Conservation (phyloP, 64 coral and sea anemone genomes). For the Pocillopora verrucosa region DNA sequence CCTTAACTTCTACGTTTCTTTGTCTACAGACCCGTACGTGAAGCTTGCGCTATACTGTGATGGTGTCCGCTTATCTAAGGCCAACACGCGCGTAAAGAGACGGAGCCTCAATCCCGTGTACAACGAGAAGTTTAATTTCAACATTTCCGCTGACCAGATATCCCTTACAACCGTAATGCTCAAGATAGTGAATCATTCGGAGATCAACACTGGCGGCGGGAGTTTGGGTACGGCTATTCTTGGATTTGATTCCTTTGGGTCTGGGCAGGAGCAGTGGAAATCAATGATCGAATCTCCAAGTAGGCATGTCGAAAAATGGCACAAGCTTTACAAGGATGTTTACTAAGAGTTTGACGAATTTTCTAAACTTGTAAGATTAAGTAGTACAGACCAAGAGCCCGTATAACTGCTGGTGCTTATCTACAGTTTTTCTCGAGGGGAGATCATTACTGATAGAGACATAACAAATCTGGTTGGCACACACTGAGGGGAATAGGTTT, state of each 20-base stretch:
- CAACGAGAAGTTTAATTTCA: constrained; percentile 99
- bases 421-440: no score
- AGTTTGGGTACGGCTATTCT: constrained; percentile 69
- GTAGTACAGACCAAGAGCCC: neutral
- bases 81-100: constrained; percentile 88
- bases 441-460: no score
- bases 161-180: constrained; percentile 88
- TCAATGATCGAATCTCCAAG: constrained; percentile 92
- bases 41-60: constrained; percentile 91
- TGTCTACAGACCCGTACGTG: constrained; percentile 78
- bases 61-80: constrained; percentile 75
- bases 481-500: no score
- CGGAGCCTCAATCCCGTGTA: constrained; percentile 84
- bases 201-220: constrained; percentile 56
- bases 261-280: constrained; percentile 96
- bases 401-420: no score
- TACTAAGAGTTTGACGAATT: neutral
- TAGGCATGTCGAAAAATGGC: constrained; percentile 95
- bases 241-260: constrained; percentile 81
- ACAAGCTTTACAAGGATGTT: constrained; percentile 54
- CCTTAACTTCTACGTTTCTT: neutral
- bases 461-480: no score
- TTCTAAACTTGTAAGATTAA: neutral
- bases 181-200: constrained; percentile 81
- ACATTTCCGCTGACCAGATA: constrained; percentile 91